phyloP scores from a whole-genome alignment of 2,888 invertebrate genomes.

The Neria commutata region DNA sequence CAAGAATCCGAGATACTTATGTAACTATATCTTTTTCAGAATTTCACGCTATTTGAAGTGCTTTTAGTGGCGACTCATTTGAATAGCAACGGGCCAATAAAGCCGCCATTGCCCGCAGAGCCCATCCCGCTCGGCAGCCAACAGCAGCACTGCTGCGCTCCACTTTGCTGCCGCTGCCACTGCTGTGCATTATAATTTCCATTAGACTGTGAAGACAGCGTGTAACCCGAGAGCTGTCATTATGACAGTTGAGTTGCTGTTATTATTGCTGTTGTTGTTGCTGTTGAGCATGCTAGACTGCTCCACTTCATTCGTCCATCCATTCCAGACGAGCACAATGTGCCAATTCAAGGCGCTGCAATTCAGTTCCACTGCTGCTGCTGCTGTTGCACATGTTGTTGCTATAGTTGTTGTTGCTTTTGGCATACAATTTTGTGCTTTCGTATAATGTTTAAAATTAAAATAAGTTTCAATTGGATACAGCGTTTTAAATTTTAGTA shows the following conservation, averaged over 20 bases:
- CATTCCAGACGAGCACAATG: no score
- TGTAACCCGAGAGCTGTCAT: conserved; percentile 46
- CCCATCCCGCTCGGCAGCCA: neutral
- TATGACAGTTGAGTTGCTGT: conserved; percentile 17
- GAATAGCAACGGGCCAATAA: no score
- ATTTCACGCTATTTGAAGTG: conserved; percentile 11
- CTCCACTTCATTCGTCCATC: no score
- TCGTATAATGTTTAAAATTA: conserved; percentile 53
- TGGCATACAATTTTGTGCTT: conserved; percentile 50
- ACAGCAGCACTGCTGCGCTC: no score
- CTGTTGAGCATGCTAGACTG: conserved; percentile 8
- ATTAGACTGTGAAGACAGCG: conserved; percentile 40
- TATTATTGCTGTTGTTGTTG: conserved; percentile 26
- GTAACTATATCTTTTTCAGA: neutral
- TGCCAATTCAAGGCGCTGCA: no score
- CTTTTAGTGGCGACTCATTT: no score
- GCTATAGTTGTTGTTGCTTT: neutral
- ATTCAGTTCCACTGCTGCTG: no score
- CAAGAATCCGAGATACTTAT: no score
- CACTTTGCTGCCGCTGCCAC: no score
- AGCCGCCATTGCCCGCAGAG: no score
- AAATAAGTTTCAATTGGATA: conserved; percentile 45
- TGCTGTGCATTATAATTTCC: conserved; percentile 50
- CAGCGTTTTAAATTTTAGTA: neutral
- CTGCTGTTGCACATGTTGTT: conserved; percentile 27